Evolutionary conservation across 2,113 vertebrate genomes (phyloP).

Genomic region (Sclerurus mexicanus): DNA sequence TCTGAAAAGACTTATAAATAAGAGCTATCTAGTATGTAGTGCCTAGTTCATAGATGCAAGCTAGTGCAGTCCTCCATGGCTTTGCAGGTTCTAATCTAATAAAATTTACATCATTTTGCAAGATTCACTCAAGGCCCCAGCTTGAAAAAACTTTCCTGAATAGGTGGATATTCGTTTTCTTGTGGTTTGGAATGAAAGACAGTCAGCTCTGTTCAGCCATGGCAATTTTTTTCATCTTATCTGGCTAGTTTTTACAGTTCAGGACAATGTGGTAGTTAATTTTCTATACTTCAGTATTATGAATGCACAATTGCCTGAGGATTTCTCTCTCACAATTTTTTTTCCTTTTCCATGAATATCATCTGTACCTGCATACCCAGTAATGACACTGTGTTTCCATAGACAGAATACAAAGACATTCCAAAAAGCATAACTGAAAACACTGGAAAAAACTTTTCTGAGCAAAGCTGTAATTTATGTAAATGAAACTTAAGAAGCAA

Average conservation of each 20-base stretch:
- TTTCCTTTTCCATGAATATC: background rate
- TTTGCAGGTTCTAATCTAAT: background rate
- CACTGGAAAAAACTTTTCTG: background rate
- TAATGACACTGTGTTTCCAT: background rate
- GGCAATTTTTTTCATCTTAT: slow-evolving; percentile 9
- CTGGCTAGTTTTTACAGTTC: background rate
- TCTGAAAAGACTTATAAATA: background rate
- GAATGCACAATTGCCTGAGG: background rate
- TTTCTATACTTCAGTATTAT: background rate
- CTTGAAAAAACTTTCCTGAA: background rate
- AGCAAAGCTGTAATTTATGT: background rate
- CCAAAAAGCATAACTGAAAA: background rate
- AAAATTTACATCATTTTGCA: background rate
- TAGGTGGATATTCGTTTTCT: background rate
- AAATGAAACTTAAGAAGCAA: slow-evolving; percentile 11
- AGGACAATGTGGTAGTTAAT: background rate
- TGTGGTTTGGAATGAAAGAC: background rate
- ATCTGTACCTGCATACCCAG: background rate
- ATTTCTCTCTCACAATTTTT: background rate
- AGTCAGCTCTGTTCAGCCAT: background rate
- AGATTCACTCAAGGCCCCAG: background rate
- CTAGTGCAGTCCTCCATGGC: background rate
- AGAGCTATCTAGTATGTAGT: background rate
- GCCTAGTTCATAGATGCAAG: background rate
- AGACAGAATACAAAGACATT: background rate